Evolutionary conservation across 2,113 vertebrate genomes (phyloP), one percentile per base, ranked within the genome.

Genomic region (Aegotheles bennettii): DNA sequence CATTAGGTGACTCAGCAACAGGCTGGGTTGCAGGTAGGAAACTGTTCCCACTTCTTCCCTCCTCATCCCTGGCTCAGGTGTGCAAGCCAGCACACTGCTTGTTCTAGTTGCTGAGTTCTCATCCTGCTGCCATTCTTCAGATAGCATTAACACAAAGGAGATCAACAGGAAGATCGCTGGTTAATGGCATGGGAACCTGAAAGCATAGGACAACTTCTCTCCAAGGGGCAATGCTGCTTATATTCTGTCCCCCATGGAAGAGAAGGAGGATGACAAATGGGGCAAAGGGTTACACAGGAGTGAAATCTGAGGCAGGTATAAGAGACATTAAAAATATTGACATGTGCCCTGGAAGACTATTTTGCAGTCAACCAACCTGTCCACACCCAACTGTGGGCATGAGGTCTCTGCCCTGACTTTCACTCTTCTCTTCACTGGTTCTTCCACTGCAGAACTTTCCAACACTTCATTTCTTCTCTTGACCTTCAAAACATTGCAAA

Each of bases 401-500:
- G 84, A 84, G 25, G 19, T 29, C 48, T 90, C 85, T 67, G 29
- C 47, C 82, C 51, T 4, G 1, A 65, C 45, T 70, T 87, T 74
- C 38, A 54, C n/a, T 70, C 82, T 93, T 53, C 88, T 81, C 54
- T 95, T 96, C 47, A 29, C 74, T 2, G 8, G 10, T 59, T 36
- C 45, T 48, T 61, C 43, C 33, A 8, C 54, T 28, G 43, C 54
- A 53, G 36, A 12, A 17, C 11, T 20, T 71, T 16, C 56, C 31
- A 56, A 67, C 13, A 8, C 21, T 77, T 87, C 59, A 11, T 28
- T 81, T 61, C 56, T 89, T 63, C 60, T 89, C 64, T 51, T 81
- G 25, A 74, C 80, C 89, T 95, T 91, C 59, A 84, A 80, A 84
- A 77, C 47, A 87, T 53, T n/a, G 45, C 40, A 90, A 15, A 51